These are phyloP conservation scores for Podarcis raffonei DNA, from an alignment of 2,113 vertebrate genomes.

Conservation along the genomic window DNA sequence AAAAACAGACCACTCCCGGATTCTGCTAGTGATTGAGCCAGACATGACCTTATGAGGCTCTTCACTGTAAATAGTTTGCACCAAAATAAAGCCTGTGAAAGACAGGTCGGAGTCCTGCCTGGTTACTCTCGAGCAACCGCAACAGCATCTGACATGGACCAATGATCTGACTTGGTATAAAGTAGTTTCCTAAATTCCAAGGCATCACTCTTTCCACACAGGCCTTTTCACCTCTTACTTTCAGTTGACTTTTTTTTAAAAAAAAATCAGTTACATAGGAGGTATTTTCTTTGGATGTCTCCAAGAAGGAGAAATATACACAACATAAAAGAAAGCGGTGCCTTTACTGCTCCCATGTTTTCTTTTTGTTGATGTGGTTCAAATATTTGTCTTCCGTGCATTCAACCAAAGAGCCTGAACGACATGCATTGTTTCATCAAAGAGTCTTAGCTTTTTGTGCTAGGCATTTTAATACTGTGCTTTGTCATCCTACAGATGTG, in stretches of 20 bases:
- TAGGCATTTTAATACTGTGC: not conserved
- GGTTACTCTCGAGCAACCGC: too few species aligned
- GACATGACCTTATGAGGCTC: too few species aligned
- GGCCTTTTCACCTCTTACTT: not conserved
- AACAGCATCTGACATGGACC: too few species aligned
- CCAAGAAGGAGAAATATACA: not conserved
- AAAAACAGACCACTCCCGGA: too few species aligned
- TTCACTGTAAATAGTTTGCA: too few species aligned
- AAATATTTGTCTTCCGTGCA: not conserved
- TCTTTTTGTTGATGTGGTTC: not conserved
- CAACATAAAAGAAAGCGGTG: not conserved
- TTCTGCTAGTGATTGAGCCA: too few species aligned
- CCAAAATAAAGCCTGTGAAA: too few species aligned
- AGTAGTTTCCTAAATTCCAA: too few species aligned
- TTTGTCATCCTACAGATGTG: not conserved
- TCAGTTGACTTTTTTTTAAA: not conserved
- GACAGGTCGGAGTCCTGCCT: too few species aligned
- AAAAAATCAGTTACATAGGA: not conserved
- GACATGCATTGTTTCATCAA: not conserved
- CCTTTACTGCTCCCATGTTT: not conserved
- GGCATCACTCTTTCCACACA: not conserved
- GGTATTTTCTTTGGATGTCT: not conserved
- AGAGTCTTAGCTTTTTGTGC: not conserved
- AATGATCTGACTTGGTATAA: too few species aligned
- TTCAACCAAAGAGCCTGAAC: not conserved